Percentiles rank a stretch among this genome's conserved stretches.
Conservation (phyloP, 2,113 vertebrate species). For the Phaetusa simplex region DNA sequence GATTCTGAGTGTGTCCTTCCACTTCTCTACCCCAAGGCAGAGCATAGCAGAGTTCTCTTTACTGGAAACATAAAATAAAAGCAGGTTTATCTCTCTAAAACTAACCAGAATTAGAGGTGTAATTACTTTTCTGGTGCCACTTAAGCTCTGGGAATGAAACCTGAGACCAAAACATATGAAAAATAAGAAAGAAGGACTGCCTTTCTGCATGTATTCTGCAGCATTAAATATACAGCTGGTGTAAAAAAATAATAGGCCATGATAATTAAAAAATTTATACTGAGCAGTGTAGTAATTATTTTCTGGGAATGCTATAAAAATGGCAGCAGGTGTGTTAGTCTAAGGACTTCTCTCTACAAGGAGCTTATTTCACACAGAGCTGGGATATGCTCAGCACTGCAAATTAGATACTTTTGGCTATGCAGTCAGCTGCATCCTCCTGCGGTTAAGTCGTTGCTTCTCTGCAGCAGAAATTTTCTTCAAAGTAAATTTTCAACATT, state of each 20-base stretch:
- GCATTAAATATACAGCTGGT: background rate
- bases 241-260: background rate
- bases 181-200: background rate
- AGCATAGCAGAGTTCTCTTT: background rate
- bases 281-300: background rate
- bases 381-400: background rate
- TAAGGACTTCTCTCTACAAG: background rate
- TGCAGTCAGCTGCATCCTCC: background rate
- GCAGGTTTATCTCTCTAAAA: background rate
- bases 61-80: background rate
- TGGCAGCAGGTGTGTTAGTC: background rate
- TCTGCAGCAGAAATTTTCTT: background rate
- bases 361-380: background rate
- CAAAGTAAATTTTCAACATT: background rate
- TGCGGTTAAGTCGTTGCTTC: background rate
- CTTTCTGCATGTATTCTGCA: background rate
- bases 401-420: background rate
- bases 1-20: background rate
- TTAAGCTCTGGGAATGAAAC: background rate
- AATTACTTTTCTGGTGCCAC: background rate
- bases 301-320: background rate
- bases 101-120: background rate
- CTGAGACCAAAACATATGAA: background rate
- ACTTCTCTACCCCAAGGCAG: background rate
- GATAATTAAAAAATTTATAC: background rate